phyloP scores from a whole-genome alignment of 2,113 vertebrate species.

The Prochilodus magdalenae region DNA sequence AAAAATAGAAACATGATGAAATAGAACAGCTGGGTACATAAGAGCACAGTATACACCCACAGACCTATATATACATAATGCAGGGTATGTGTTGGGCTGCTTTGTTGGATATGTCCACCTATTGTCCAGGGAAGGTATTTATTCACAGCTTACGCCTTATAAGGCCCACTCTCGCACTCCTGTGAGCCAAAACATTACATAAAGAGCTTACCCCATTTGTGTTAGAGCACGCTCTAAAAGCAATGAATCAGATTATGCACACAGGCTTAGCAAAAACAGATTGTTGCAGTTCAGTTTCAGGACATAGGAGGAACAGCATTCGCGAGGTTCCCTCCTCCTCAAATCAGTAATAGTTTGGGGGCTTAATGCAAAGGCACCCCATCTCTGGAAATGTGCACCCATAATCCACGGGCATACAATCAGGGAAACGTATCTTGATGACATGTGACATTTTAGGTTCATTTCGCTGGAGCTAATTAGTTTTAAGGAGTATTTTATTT shows the following conservation, averaged over 20 bases:
- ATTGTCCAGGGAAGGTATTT: constrained; percentile 45
- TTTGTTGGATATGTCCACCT: constrained; percentile 27
- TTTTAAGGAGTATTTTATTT: too few species aligned
- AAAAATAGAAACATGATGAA: constrained; percentile 4
- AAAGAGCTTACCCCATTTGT: constrained; percentile 59
- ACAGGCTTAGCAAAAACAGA: constrained; percentile 59
- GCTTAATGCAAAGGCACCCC: not conserved
- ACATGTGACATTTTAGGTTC: not conserved
- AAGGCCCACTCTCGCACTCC: constrained; percentile 39
- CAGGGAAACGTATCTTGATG: not conserved
- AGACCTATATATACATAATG: not conserved
- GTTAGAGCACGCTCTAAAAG: constrained; percentile 54
- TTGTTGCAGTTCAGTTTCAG: constrained; percentile 46
- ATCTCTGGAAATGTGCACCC: not conserved
- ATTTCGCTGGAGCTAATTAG: not conserved
- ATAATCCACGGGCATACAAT: not conserved
- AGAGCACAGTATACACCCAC: constrained; percentile 35
- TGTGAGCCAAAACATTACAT: constrained; percentile 56
- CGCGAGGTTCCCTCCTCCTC: not conserved
- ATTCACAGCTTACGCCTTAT: constrained; percentile 47
- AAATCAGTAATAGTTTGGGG: constrained; percentile 9
- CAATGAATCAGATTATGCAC: constrained; percentile 59
- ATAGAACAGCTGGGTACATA: constrained; percentile 1
- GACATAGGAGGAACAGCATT: constrained; percentile 9
- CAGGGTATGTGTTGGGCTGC: not conserved